These are phyloP conservation scores for Micromesistius poutassou DNA, from an alignment of 2,797 vertebrate species.

Conservation along the genomic window DNA sequence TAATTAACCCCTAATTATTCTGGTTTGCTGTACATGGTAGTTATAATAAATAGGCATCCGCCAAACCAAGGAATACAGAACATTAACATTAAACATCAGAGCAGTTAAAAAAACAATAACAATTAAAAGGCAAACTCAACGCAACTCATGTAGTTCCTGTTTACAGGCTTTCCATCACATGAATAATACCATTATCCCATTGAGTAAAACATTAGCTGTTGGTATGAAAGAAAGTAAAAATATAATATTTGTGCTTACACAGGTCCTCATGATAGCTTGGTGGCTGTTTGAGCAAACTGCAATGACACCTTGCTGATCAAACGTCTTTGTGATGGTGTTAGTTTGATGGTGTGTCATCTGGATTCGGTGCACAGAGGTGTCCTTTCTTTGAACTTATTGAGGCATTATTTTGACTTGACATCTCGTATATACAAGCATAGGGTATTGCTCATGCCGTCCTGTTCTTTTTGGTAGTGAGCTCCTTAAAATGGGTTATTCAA, in stretches of 20 bases:
- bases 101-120: neutral
- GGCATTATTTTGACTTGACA: neutral
- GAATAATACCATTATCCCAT: neutral
- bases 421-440: neutral
- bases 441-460: slow-evolving; percentile 5
- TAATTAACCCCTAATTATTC: neutral
- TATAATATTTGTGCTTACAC: neutral
- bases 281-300: neutral
- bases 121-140: neutral
- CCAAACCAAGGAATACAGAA: neutral
- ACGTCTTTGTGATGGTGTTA: neutral
- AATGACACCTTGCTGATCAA: neutral
- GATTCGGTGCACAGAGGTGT: neutral
- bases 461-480: slow-evolving; percentile 9
- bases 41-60: neutral
- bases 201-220: neutral
- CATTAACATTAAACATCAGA: neutral
- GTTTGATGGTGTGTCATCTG: neutral
- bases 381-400: neutral
- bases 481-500: neutral
- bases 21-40: neutral
- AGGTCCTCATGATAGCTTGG: neutral
- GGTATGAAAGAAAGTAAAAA: neutral
- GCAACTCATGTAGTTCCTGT: neutral
- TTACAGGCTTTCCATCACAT: neutral